A percentile compares a stretch with the other conserved stretches of the same genome.
Conservation (phyloP, 1,140 invertebrate species). For the Drosophila obscura region DNA sequence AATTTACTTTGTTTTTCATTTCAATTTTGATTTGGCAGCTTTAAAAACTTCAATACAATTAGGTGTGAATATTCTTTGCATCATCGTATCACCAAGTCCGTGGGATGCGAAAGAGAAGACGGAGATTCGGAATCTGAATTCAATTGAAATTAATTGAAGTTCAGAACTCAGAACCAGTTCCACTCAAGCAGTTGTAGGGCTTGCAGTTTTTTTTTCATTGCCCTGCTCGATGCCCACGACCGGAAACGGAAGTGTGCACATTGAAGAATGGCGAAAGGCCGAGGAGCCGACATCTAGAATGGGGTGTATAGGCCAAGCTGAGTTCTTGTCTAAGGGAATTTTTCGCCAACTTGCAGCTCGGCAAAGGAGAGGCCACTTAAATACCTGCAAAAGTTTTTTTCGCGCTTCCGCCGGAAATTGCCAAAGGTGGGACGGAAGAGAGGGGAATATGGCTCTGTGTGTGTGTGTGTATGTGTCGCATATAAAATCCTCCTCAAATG, state of each 20-base stretch:
- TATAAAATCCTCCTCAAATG: slow-evolving; percentile 60
- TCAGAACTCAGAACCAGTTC: too few relatives aligned
- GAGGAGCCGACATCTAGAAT: slow-evolving; percentile 35
- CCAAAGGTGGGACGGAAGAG: slow-evolving; percentile 29
- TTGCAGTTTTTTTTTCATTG: neutral
- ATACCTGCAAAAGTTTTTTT: slow-evolving; percentile 74
- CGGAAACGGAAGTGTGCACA: slow-evolving; percentile 70
- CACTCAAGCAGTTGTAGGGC: slow-evolving; percentile 5
- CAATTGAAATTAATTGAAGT: too few relatives aligned
- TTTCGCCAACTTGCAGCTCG: slow-evolving; percentile 28
- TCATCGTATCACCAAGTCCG: too few relatives aligned
- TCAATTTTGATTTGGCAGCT: too few relatives aligned
- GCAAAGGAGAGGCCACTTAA: slow-evolving; percentile 65
- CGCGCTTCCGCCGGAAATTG: slow-evolving; percentile 78
- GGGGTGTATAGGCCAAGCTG: slow-evolving; percentile 40
- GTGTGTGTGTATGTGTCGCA: slow-evolving; percentile 9
- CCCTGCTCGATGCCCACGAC: slow-evolving; percentile 11
- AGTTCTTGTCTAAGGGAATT: slow-evolving; percentile 35
- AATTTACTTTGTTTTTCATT: too few relatives aligned
- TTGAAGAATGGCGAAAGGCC: slow-evolving; percentile 48
- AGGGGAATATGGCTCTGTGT: slow-evolving; percentile 13
- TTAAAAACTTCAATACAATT: too few relatives aligned
- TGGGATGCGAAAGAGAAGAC: too few relatives aligned
- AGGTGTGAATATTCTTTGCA: too few relatives aligned
- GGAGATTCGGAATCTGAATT: too few relatives aligned